Base-by-base conservation (phyloP, 1,140 invertebrate species). In the Drosophila orosa region DNA sequence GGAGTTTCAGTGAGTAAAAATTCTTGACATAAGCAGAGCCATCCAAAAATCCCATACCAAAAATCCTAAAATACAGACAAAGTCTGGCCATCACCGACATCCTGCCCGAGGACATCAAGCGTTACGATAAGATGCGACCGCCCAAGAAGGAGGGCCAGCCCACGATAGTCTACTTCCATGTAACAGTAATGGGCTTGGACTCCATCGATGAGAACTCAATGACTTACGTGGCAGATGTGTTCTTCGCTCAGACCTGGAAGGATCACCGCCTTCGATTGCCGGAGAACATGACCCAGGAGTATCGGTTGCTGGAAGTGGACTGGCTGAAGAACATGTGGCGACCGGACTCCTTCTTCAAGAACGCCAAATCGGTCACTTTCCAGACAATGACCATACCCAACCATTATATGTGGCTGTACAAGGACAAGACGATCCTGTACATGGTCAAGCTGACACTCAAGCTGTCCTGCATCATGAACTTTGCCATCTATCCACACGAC, bases 381-480 rank as follows among this genome's bases (percentile, higher is more conserved):
- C 97, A 98, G 92, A 97, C 96, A 0, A 98, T 98, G 97, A 98
- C 97, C 44, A 97, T 98, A 74, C 97, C 97, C 0, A 98, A 98
- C 92, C 97, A 98, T 89, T 97, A 97, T 77, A 94, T 97, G 76
- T 97, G 96, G 96, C 92, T 97, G 12, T 97, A 97, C 91, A 97
- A 97, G 91, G 96, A 97, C 87, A 97, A 97, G 92, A 97, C 96
- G 1, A 97, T 97, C 58, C 92, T 97, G 1, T 97, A 97, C 84
- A 97, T 97, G 96, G 96, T 97, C 40, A 97, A 97, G 94, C 92
- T 98, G 61, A 98, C 96, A 0, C 89, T 98, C 27, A 95, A 95
- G 74, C 92, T 98, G 12, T 97, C 96, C 5, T 98, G 97, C 83
- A 96, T 96, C 7, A 98, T 98, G 97, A 97, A 97, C 91, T 98